Base-by-base conservation (phyloP, 2,888 invertebrate species). In the Ernsta delagoae region DNA sequence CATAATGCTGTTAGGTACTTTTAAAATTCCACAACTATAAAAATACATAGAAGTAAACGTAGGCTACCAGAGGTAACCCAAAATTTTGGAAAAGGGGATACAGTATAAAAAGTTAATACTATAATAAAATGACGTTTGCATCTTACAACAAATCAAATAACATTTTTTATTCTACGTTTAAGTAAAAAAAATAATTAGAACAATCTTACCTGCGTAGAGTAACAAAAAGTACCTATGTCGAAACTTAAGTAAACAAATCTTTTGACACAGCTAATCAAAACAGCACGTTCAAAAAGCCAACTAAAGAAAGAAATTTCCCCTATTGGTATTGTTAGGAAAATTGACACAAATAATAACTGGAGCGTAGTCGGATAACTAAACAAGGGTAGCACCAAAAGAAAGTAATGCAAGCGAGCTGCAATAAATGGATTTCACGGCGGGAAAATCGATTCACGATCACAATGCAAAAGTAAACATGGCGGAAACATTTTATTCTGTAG, bases 391-490 rank as follows among this genome's bases (percentile, higher is more conserved):
- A 39, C 12, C 78, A 77, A 83, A 84, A 80, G 83, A 82, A 83
- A 82, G 80, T 82, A 81, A 77, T 74, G 69, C 67, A 71, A 72
- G 72, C 72, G 75, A 78, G 71, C 78, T 79, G 78, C 77, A 75
- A 77, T 81, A 71, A 84, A 87, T 87, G 81, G 87, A 89, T 90
- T 89, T 87, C 77, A 84, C 82, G 86, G 82, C 77, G 78, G 79
- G 77, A 75, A 77, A 82, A 86, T 68, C 68, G 59, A 68, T 68
- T 68, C 57, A 68, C 56, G 45, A 57, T 50, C 48, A 68, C 62
- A 63, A 63, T 63, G 34, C 62, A 56, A 63, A 68, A 83, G 75
- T 73, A 75, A 74, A 70, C 72, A 73, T 48, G 50, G 12, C 81
- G 83, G 83, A 84, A 84, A 79, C 75, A 68, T 41, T 72, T 70